Base-by-base conservation (phyloP, 2,113 vertebrate genomes). In the Apodemus speciosus region DNA sequence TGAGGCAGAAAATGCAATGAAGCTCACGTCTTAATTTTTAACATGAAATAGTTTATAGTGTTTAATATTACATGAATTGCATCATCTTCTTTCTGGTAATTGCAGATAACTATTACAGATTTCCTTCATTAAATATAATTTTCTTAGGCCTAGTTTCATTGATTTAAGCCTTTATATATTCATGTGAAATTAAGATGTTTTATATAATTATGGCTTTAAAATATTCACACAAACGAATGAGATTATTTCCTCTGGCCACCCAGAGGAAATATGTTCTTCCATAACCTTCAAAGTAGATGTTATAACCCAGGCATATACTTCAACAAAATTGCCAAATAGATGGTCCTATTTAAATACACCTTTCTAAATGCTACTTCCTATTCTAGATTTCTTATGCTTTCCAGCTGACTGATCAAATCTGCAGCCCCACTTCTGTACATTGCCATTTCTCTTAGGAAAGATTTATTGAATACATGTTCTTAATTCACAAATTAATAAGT, bases 1-100 rank as follows among this genome's bases (percentile, higher is more conserved):
- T 91, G 93, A 96, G 89, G 68, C 51, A 53, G 76, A 96, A 96
- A 94, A 95, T 80, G 3, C 30, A 90, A 73, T 92, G 77, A 91
- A 53, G 32, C 62, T 77, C 30, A 66, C 2, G 58, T 77, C 35
- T 85, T 90, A 84, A 83, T 93, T 90, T n/a, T 84, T 2, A 93
- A 51, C 21, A 92, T 90, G 4, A 3, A 6, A 23, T 13, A 51
- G 75, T 73, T 93, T 86, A 64, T 13, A 66, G 7, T 9, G 85
- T 95, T 95, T 93, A 88, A 56, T 62, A 73, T 88, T 77, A 64
- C 7, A 81, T 90, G 40, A 73, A 90, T 81, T 92, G 32, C 0
- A 72, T 75, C 87, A 71, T 91, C 23, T 75, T 4, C 32, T 80
- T 91, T 89, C 43, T 89, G 53, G 32, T 84, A 92, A 92, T 69